phyloP scores from a whole-genome alignment of 2,797 vertebrate species.

The Onychomys torridus region DNA sequence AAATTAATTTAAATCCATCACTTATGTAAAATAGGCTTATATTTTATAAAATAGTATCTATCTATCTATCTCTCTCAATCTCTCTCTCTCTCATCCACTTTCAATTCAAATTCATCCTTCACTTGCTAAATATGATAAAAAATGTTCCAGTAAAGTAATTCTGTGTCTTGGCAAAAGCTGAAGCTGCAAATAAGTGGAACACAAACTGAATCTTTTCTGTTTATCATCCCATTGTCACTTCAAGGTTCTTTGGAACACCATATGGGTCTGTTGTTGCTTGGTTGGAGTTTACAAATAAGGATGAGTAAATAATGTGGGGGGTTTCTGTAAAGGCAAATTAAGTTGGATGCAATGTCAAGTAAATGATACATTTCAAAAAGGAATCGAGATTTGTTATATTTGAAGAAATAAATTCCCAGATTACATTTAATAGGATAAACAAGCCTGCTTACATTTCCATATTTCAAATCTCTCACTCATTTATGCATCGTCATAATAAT shows the following conservation, averaged over 20 bases:
- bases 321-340: slow-evolving; percentile 73
- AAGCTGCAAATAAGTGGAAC: slow-evolving; percentile 42
- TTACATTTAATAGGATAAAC: slow-evolving; percentile 40
- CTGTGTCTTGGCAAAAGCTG: slow-evolving; percentile 62
- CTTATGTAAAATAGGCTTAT: neutral
- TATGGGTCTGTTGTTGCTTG: slow-evolving; percentile 59
- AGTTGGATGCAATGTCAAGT: slow-evolving; percentile 21
- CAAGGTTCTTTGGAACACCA: slow-evolving; percentile 64
- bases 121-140: slow-evolving; percentile 67
- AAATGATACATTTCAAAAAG: neutral
- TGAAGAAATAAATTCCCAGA: slow-evolving; percentile 27
- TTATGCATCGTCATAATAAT: neutral
- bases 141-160: slow-evolving; percentile 71
- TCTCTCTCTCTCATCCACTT: neutral
- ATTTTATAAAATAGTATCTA: neutral
- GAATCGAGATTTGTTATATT: slow-evolving; percentile 49
- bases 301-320: slow-evolving; percentile 62
- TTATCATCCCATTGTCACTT: slow-evolving; percentile 66
- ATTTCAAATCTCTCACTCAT: slow-evolving; percentile 34
- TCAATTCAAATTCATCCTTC: slow-evolving; percentile 63
- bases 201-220: slow-evolving; percentile 71
- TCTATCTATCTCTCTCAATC: neutral
- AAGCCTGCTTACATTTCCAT: neutral
- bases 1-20: neutral
- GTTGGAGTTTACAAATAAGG: slow-evolving; percentile 65